Evolutionary conservation across 1,140 invertebrate species (phyloP), one percentile per base, ranked within the genome.

Genomic region (Eumaeus atala): DNA sequence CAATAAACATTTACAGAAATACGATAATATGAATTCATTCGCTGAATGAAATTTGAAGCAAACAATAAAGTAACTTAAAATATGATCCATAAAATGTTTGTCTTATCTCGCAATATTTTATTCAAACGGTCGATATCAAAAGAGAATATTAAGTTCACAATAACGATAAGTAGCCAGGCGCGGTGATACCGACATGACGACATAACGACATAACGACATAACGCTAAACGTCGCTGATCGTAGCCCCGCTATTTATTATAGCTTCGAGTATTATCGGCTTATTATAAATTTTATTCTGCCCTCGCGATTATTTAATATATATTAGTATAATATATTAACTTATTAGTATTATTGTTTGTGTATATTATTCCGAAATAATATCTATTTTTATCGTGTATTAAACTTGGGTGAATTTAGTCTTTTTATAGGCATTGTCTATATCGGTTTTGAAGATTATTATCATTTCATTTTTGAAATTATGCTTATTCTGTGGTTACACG

Each of bases 191-290:
- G 36, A 3, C 4, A n/a, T 38, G 9, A n/a, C 36, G 10, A 38
- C 12, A 38, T 3, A 37, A 10, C 2, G 9, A 37, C n/a, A 9
- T 11, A n/a, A n/a, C n/a, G 38, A n/a, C n/a, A 12, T 40, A 14
- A 40, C 38, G 11, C n/a, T 40, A 40, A 40, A 40, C n/a, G n/a
- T 28, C 38, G 38, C 54, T 50, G 61, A 48, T 74, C 72, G 67
- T 74, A 76, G 72, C 62, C 61, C 55, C 44, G 63, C 66, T 69
- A 76, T 78, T 78, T 78, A 78, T 70, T 64, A 59, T 72, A 61
- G 72, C 67, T 56, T 58, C 61, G 18, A 50, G 59, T 66, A 67
- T 67, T 59, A 58, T 59, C 62, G 52, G 50, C 67, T 72, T 69
- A 71, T 78, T 71, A 62, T 56, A 48, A 58, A 57, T 70, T 74